Evolutionary conservation across 2,113 vertebrate species (phyloP), one percentile per base, ranked within the genome.

Genomic region (Butorides virescens): DNA sequence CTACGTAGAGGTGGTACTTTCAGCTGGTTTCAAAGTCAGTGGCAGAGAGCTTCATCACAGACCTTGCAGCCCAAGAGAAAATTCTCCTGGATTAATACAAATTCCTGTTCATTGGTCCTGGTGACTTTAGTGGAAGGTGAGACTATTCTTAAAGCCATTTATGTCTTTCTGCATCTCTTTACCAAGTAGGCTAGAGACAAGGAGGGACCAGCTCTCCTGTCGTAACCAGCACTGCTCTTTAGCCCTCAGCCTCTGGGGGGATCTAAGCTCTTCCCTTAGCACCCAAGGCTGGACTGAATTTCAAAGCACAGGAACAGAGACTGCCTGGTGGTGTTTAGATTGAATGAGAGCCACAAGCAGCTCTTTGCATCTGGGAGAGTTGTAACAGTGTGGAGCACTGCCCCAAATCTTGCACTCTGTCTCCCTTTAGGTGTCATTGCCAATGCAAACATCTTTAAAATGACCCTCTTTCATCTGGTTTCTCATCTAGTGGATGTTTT

Each of bases 381-480:
- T 53, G 4, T 74, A 39, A 34, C 46, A 39, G 50, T 6, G 44
- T 50, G 62, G 37, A 84, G 47, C 59, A 23, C 53, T 91, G 76
- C 65, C 83, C 73, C 52, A 67, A 13, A 53, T 93, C 36, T 56
- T 61, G n/a, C 25, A 5, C 37, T 55, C 17, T 25, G 34, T 56
- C 46, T 85, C 59, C 50, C 47, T 74, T 87, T 52, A 70, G 50
- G 71, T 74, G 32, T 80, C 71, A 13, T 29, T 85, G 83, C 83
- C 93, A 92, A 53, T 21, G 44, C 91, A 97, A 78, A 92, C 79
- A 86, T 86, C 68, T 92, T 93, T 56, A 86, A 76, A 93, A 58
- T 44, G 4, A 77, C 61, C 37, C 14, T 67, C 17, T 70, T 61
- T 81, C 71, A 81, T 67, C 75, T 91, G n/a, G 4, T 77, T 87